Evolutionary conservation across 1,140 invertebrate genomes (phyloP).

Genomic region (Drosophila setifemur): DNA sequence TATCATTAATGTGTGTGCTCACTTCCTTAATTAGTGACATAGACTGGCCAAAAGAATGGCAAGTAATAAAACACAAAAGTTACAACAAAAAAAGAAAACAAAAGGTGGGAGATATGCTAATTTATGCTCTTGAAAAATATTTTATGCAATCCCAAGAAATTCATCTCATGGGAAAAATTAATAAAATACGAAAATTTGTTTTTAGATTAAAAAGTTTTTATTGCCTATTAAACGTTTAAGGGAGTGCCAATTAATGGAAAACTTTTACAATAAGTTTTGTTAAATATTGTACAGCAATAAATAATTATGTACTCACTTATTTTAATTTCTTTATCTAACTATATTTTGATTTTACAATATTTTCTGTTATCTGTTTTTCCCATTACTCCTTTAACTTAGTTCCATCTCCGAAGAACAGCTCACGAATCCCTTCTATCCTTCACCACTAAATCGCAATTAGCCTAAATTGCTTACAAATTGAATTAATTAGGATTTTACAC

Average conservation of each 20-base stretch:
- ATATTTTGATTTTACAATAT: neutral
- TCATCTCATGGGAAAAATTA: neutral
- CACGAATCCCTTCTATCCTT: neutral
- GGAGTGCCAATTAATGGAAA: slow-evolving; percentile 2
- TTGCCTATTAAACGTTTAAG: slow-evolving; percentile 12
- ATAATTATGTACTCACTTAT: neutral
- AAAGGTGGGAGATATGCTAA: slow-evolving; percentile 29
- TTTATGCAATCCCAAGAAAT: slow-evolving; percentile 6
- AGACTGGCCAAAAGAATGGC: slow-evolving; percentile 19
- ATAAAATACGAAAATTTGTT: slow-evolving; percentile 4
- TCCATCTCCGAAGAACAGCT: neutral
- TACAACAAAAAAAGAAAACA: neutral
- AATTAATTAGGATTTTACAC: slow-evolving; percentile 37
- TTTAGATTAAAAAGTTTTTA: slow-evolving; percentile 20
- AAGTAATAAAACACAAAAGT: slow-evolving; percentile 25
- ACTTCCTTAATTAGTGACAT: slow-evolving; percentile 46
- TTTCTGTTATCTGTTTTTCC: too few relatives aligned
- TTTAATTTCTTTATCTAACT: neutral
- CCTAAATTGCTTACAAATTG: slow-evolving; percentile 14
- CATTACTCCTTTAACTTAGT: too few relatives aligned
- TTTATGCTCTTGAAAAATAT: slow-evolving; percentile 37
- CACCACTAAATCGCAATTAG: slow-evolving; percentile 17
- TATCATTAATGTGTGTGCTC: slow-evolving; percentile 50
- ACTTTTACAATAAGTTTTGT: neutral
- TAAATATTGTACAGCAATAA: neutral